A percentile compares a stretch with the other conserved stretches of the same genome.
Evolutionary conservation across 1,140 invertebrate genomes (phyloP).

Genomic region (Pomacea maculata): DNA sequence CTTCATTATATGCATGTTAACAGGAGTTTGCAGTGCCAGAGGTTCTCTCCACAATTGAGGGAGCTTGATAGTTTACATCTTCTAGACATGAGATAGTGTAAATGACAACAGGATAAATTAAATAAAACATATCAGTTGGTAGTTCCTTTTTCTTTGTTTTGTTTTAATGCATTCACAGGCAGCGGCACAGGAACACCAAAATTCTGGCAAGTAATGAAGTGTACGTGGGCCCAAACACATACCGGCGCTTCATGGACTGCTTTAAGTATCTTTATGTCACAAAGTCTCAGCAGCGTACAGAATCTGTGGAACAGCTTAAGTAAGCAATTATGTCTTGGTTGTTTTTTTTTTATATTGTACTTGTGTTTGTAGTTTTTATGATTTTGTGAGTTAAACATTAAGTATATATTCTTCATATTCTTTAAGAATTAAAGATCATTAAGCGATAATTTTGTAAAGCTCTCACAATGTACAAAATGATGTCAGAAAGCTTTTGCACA

Average conservation of each 20-base stretch:
- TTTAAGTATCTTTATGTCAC: slow-evolving; percentile 58
- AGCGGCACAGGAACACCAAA: slow-evolving; percentile 43
- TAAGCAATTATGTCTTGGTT: slow-evolving; percentile 29
- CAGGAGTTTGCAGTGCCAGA: too few species aligned
- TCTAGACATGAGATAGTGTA: too few species aligned
- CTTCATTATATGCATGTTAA: too few species aligned
- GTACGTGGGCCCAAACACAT: slow-evolving; percentile 62
- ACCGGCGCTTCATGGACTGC: slow-evolving; percentile 59
- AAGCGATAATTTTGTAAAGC: too few species aligned
- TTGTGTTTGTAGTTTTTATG: background rate
- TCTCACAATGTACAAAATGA: too few species aligned
- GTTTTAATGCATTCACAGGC: slow-evolving; percentile 31
- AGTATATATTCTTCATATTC: background rate
- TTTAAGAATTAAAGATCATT: background rate
- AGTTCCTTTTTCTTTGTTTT: background rate
- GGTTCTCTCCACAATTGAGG: too few species aligned
- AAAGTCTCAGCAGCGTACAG: slow-evolving; percentile 59
- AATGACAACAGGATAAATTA: too few species aligned
- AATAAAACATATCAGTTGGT: too few species aligned
- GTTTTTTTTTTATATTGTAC: background rate
- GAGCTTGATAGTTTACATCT: too few species aligned
- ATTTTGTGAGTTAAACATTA: background rate
- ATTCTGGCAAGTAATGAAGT: slow-evolving; percentile 57
- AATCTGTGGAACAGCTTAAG: slow-evolving; percentile 60
- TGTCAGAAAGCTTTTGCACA: too few species aligned